Evolutionary conservation across 1,140 invertebrate genomes (phyloP), one percentile per base, ranked within the genome.

Genomic region (Archegozetes longisetosus): DNA sequence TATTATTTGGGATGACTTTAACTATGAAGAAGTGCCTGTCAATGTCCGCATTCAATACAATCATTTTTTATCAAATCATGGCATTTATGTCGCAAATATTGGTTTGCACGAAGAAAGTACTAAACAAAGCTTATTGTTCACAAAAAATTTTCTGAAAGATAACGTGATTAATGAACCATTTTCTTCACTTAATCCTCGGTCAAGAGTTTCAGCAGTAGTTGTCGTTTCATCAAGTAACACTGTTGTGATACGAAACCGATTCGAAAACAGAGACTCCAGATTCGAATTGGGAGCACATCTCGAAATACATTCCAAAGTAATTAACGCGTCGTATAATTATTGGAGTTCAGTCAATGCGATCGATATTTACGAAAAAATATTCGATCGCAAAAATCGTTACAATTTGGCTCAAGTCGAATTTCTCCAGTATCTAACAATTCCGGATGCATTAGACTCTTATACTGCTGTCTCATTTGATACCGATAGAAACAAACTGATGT

Each of bases 231-330:
- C 85, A 60, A 71, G 72, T 50, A 98, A 98, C 70, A 82, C 95
- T 0, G 76, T 84, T 49, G 78, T 98, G 2, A 89, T 80, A 66
- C 76, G 93, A 61, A 99, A 99, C 71, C 87, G 91, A 61, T 80
- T 99, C 49, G 80, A 89, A 58, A 98, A 99, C 75, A 83, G 82
- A 0, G 81, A 85, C 53, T 90, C 89, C 17, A 80, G 78, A 57
- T 98, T 87, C 70, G 94, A 98, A 76, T 84, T 99, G 52, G 91
- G 89, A 1, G 93, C 89, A 1, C 93, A 98, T 68, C 75, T 97
- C 1, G 82, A 86, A 66, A 91, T 96, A 70, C 93, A 95, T 68
- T 92, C 88, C 65, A 84, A 87, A 72, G 75, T 81, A n/a, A 85
- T 98, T 9, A 88, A 96, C 70, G 93, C 88, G 62, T 87, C 87